Percentiles rank a stretch among this genome's conserved stretches.
Conservation (phyloP, 2,888 invertebrate genomes). For the Tipula unca region DNA sequence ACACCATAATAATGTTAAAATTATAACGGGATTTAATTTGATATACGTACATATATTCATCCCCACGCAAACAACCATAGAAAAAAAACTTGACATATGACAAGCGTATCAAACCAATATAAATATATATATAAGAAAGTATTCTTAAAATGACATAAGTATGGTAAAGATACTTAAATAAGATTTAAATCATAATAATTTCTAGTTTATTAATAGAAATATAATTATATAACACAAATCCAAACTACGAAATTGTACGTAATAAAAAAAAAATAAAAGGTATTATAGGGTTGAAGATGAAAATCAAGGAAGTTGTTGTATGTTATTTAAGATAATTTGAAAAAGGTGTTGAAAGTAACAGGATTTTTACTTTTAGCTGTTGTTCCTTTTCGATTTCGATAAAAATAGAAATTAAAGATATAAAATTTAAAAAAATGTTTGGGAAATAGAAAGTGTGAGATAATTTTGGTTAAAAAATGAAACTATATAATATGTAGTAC, state of each 20-base stretch:
- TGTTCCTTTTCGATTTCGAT: background rate
- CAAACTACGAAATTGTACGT: background rate
- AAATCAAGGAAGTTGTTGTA: background rate
- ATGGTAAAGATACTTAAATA: background rate
- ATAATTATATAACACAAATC: background rate
- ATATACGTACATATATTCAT: background rate
- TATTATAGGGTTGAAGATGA: background rate
- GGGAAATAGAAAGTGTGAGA: background rate
- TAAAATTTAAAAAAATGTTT: background rate
- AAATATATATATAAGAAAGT: background rate
- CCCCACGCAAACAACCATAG: background rate
- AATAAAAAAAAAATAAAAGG: background rate
- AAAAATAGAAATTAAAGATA: background rate
- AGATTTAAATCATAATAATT: background rate
- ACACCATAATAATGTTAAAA: background rate
- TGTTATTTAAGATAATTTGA: background rate
- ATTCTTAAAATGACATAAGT: background rate
- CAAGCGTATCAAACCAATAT: background rate
- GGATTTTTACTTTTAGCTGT: background rate
- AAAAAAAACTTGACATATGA: background rate
- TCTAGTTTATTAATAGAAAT: background rate
- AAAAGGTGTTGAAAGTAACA: background rate
- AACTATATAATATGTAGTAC: background rate
- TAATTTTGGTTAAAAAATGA: background rate
- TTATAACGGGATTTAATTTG: background rate